phyloP scores from a whole-genome alignment of 2,113 vertebrate species.

The Misgurnus anguillicaudatus region DNA sequence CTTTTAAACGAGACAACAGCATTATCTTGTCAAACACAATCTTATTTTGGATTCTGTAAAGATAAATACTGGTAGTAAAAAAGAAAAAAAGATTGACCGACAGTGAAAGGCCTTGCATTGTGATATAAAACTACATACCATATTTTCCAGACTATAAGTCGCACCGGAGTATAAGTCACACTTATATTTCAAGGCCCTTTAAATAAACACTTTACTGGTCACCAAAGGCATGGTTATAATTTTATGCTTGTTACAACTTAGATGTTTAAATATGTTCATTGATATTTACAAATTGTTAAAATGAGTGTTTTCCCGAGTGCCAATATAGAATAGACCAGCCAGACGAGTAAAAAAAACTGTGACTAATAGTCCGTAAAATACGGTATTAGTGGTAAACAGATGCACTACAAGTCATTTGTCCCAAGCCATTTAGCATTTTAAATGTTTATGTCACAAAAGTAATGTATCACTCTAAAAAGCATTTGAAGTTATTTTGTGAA shows the following conservation, averaged over 20 bases:
- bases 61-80: slow-evolving; percentile 3
- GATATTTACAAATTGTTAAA: slow-evolving; percentile 1
- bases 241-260: slow-evolving; percentile 1
- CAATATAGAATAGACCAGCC: slow-evolving; percentile 7
- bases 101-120: background rate
- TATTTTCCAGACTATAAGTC: background rate
- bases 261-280: slow-evolving; percentile 1
- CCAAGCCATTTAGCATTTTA: slow-evolving; percentile 2
- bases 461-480: background rate
- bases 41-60: slow-evolving; percentile 12
- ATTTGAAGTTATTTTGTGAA: slow-evolving; percentile 7
- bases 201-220: slow-evolving; percentile 10
- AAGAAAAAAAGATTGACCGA: background rate
- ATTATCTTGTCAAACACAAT: slow-evolving; percentile 10
- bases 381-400: background rate
- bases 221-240: slow-evolving; percentile 1
- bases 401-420: slow-evolving; percentile 9
- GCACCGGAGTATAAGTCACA: background rate
- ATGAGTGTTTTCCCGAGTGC: background rate
- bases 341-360: slow-evolving; percentile 1
- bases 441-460: background rate
- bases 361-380: slow-evolving; percentile 5
- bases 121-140: background rate
- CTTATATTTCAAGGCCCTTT: slow-evolving; percentile 12
- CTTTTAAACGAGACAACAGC: slow-evolving; percentile 9